These are phyloP conservation scores for Chlorodrepanis virens DNA, from an alignment of 2,113 vertebrate species.

Conservation along the genomic window DNA sequence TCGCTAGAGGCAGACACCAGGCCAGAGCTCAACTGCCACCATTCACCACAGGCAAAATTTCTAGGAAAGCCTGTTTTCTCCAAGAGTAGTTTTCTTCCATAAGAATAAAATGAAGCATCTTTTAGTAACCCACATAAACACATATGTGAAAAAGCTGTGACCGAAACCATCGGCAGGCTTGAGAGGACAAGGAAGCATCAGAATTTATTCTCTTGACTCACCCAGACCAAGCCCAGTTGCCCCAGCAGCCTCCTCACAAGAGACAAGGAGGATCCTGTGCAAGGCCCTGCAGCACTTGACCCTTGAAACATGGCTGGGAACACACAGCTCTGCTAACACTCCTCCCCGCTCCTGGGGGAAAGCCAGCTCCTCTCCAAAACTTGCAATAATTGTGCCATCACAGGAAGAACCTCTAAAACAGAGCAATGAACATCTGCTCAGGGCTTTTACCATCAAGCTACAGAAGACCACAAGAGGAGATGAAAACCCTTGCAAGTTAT, in stretches of 20 bases:
- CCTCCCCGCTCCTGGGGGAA: background rate
- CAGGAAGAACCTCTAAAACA: background rate
- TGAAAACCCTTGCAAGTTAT: background rate
- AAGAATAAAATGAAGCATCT: background rate
- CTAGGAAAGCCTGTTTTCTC: background rate
- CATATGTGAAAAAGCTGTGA: fast-evolving
- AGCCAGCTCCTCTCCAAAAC: background rate
- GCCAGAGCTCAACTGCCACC: background rate
- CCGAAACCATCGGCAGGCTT: background rate
- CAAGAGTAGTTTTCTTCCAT: background rate
- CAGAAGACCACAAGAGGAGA: background rate
- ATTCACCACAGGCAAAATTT: background rate
- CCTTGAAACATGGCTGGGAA: background rate
- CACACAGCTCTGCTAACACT: fast-evolving
- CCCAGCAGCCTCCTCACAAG: background rate
- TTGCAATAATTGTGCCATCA: background rate
- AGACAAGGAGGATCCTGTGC: fast-evolving
- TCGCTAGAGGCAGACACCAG: background rate
- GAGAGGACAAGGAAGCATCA: background rate
- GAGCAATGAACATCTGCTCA: fast-evolving
- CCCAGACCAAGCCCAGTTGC: background rate
- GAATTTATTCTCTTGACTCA: background rate
- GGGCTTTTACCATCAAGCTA: background rate
- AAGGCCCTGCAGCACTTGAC: background rate
- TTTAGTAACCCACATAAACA: background rate